phyloP scores from a whole-genome alignment of 2,888 invertebrate genomes.

The Phortica magna region DNA sequence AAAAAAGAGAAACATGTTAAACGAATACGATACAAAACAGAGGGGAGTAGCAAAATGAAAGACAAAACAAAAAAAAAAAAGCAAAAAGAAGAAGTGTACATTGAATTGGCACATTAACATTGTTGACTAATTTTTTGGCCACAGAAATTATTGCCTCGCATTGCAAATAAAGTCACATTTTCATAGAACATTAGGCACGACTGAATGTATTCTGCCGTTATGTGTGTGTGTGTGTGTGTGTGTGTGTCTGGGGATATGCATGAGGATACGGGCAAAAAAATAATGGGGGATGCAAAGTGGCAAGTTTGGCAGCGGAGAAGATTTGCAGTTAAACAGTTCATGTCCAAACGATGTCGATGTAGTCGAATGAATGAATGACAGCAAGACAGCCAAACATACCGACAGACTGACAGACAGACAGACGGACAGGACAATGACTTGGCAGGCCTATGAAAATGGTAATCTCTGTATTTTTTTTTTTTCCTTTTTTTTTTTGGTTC shows the following conservation, averaged over 20 bases:
- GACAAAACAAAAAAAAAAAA: not conserved
- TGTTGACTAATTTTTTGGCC: not conserved
- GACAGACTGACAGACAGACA: too few relatives aligned
- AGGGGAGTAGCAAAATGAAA: not conserved
- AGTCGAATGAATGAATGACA: too few relatives aligned
- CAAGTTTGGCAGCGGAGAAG: not conserved
- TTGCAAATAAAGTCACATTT: constrained; percentile 1
- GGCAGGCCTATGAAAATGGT: not conserved
- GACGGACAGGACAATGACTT: not conserved
- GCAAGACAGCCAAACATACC: too few relatives aligned
- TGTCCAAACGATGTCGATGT: too few relatives aligned
- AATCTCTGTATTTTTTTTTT: not conserved
- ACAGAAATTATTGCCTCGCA: not conserved
- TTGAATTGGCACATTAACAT: too few relatives aligned
- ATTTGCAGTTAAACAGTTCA: not conserved
- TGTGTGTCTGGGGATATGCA: not conserved
- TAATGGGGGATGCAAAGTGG: not conserved
- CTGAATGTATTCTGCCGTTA: not conserved
- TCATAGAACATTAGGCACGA: not conserved
- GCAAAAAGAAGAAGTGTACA: not conserved
- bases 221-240: not conserved
- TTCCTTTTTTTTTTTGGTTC: too few relatives aligned
- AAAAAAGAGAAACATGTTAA: not conserved
- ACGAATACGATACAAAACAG: constrained; percentile 1
- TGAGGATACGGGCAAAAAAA: not conserved